Evolutionary conservation across 2,113 vertebrate genomes (phyloP).

Genomic region (Phoxinus phoxinus): DNA sequence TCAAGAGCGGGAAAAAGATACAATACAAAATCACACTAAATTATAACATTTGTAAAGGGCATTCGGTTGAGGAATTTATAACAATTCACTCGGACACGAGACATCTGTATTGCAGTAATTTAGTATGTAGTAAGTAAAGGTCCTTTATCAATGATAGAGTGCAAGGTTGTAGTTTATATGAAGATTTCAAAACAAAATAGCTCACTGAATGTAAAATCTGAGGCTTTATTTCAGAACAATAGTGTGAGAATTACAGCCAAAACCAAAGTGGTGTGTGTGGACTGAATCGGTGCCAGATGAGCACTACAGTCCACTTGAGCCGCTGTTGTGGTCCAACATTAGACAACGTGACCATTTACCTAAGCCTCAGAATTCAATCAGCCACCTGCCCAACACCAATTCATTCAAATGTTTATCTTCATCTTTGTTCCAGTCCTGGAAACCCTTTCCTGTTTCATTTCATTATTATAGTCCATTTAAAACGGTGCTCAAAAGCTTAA

Average conservation of each 20-base stretch:
- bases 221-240: slow-evolving; percentile 25
- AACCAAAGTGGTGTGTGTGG: background rate
- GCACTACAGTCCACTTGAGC: slow-evolving; percentile 12
- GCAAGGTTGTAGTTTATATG: background rate
- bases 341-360: slow-evolving; percentile 12
- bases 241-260: slow-evolving; percentile 6
- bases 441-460: background rate
- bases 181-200: slow-evolving; percentile 6
- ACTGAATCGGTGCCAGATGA: slow-evolving; percentile 1
- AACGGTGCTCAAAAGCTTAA: background rate
- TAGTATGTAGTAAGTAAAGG: no score
- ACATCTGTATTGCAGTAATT: background rate
- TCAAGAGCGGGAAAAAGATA: background rate
- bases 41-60: background rate
- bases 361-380: slow-evolving; percentile 7
- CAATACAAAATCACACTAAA: background rate
- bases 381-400: background rate
- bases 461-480: background rate
- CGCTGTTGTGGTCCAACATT: slow-evolving; percentile 7
- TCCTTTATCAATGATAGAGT: no score
- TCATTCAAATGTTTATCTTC: background rate
- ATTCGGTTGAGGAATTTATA: background rate
- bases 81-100: background rate
- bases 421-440: background rate
- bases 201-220: background rate